Evolutionary conservation across 2,113 vertebrate species (phyloP).

Genomic region (Myodes glareolus): DNA sequence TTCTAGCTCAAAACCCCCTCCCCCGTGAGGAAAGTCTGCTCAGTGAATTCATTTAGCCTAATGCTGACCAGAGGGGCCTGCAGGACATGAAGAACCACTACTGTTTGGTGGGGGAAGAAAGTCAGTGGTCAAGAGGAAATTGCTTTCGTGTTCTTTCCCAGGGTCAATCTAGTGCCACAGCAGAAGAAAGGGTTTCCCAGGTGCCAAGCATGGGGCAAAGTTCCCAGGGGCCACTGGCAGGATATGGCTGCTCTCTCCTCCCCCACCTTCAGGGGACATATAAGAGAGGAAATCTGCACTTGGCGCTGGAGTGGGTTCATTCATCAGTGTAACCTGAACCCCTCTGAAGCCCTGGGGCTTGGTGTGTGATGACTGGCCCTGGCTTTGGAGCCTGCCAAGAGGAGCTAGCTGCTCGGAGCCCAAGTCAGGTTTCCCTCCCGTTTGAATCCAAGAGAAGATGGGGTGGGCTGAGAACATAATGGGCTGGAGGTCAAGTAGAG

Average conservation of each 20-base stretch:
- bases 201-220: not conserved
- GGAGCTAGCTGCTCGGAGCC: not conserved
- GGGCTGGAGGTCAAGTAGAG: not conserved
- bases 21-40: conserved; percentile 58
- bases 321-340: conserved; percentile 60
- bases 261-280: conserved; percentile 42
- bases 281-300: conserved; percentile 50
- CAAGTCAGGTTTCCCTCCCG: not conserved
- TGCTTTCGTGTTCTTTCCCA: not conserved
- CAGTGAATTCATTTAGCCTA: conserved; percentile 50
- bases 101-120: not conserved
- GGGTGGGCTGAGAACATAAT: not conserved
- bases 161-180: not conserved
- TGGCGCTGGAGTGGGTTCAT: conserved; percentile 57
- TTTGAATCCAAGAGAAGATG: not conserved
- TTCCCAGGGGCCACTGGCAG: not conserved
- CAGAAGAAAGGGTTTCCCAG: not conserved
- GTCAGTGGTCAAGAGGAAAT: not conserved
- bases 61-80: not conserved
- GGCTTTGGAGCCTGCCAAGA: not conserved
- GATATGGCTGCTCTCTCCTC: not conserved
- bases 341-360: not conserved
- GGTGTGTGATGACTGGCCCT: conserved; percentile 10
- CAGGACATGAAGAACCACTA: conserved; percentile 34
- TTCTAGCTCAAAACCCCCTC: not conserved